Base-by-base conservation (phyloP, 2,888 invertebrate genomes). In the Dorcus hopei region DNA sequence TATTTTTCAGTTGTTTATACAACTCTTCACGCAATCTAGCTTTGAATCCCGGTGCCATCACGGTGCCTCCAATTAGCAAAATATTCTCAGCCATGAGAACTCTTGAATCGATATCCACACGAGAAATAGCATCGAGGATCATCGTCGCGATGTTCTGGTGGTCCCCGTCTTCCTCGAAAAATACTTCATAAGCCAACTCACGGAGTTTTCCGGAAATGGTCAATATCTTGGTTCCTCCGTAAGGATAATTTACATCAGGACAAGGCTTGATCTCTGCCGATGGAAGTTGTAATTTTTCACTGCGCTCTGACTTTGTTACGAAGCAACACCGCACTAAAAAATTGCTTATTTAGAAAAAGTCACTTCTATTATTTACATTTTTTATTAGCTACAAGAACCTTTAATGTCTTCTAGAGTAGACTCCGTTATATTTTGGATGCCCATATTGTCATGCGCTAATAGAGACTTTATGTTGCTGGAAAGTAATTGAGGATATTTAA, bases 141-240 rank as follows among this genome's bases (percentile, higher is more conserved):
- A 95, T 87, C 64, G 93, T 91, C 0, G 93, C 86, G 61, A 97
- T 78, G 54, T 94, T 89, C 56, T 90, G 82, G 66, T 88, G 87
- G 68, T 94, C 93, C 76, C 86, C 87, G 79, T 93, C 95, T 67
- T 89, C 85, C 70, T 89, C 87, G 81, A 96, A 97, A 71, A 97
- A 80, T 48, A 90, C 80, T 82, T 97, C 97, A 69, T 88, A 91
- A 1, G 89, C 87, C 23, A 86, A 85, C 79, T 96, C 96, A 41
- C 97, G 83, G 1, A 91, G 79, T 62, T 80, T 80, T 11, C 93
- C 87, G 26, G 86, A 83, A 61, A 93, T 83, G 41, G 77, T 79
- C 19, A 93, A 79, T 9, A 84, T 82, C 63, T 83, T 83, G 11
- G 84, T 82, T 58, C 87, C 87, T 60, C 84, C 81, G 52, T 92